phyloP scores from a whole-genome alignment of 2,113 vertebrate genomes.

The Macheiramphus alcinus region DNA sequence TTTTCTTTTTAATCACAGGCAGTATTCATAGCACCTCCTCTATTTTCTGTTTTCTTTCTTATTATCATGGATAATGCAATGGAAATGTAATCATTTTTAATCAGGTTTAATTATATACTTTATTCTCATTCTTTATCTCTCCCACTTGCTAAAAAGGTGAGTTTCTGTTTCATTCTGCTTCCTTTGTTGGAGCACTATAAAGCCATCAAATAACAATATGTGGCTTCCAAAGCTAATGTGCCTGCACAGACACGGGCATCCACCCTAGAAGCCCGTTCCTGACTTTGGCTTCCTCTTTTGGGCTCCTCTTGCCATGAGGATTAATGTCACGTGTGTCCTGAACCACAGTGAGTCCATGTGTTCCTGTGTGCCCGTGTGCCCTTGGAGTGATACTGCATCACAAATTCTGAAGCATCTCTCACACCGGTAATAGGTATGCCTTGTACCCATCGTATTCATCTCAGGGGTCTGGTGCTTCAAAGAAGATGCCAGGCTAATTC shows the following conservation, averaged over 20 bases:
- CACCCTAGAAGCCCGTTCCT: not conserved
- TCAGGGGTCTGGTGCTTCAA: constrained; percentile 44
- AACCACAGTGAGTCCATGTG: accelerated
- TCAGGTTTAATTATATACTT: constrained; percentile 52
- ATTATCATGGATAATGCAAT: constrained; percentile 15
- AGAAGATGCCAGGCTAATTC: constrained; percentile 45
- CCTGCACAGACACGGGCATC: not conserved
- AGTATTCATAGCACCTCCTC: not conserved
- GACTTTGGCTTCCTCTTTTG: not conserved
- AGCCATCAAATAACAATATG: not conserved
- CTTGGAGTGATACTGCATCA: not conserved
- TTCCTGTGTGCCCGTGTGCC: not conserved
- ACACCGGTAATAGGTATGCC: not conserved
- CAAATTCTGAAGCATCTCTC: not conserved
- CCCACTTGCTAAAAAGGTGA: not conserved
- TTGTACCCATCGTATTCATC: not conserved
- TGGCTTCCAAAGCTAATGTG: not conserved
- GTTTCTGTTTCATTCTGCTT: not conserved
- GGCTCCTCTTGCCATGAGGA: not conserved
- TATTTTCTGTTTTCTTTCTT: constrained; percentile 18
- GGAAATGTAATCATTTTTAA: constrained; percentile 45
- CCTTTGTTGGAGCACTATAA: not conserved
- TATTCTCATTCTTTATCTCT: constrained; percentile 12
- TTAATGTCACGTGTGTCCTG: not conserved
- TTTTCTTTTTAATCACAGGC: constrained; percentile 22